Evolutionary conservation across 2,113 vertebrate genomes (phyloP).

Genomic region (Eudyptes chrysolophus): DNA sequence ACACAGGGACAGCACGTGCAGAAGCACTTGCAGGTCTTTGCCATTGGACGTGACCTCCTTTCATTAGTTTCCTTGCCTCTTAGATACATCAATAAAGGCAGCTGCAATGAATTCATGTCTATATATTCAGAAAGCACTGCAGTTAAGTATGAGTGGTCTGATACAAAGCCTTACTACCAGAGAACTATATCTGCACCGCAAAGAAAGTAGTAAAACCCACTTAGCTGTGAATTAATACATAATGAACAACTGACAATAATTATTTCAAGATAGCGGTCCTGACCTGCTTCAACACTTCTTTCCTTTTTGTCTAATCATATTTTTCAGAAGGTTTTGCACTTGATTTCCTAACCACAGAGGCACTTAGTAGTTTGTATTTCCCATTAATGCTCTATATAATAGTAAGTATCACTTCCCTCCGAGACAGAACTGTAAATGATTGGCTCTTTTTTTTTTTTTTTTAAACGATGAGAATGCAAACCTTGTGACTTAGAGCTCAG

Average conservation of each 20-base stretch:
- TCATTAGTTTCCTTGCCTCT: background rate
- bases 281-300: slow-evolving; percentile 41
- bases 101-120: background rate
- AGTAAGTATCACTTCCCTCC: background rate
- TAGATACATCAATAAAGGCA: background rate
- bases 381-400: slow-evolving; percentile 26
- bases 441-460: background rate
- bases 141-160: background rate
- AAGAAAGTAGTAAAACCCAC: slow-evolving; percentile 37
- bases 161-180: background rate
- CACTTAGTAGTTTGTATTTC: slow-evolving; percentile 13
- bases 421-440: slow-evolving; percentile 33
- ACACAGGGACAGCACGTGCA: background rate
- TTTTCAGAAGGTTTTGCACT: slow-evolving; percentile 15
- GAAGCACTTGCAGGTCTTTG: background rate
- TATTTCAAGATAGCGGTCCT: slow-evolving; percentile 17
- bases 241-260: slow-evolving; percentile 27
- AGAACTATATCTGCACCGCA: background rate
- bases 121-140: background rate
- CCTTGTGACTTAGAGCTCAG: slow-evolving; percentile 36
- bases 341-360: slow-evolving; percentile 20
- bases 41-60: background rate
- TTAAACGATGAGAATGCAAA: slow-evolving; percentile 9
- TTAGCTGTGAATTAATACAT: slow-evolving; percentile 40
- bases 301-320: background rate